Evolutionary conservation across 2,888 invertebrate genomes (phyloP).

Genomic region (Drepanosiphum platanoidis): DNA sequence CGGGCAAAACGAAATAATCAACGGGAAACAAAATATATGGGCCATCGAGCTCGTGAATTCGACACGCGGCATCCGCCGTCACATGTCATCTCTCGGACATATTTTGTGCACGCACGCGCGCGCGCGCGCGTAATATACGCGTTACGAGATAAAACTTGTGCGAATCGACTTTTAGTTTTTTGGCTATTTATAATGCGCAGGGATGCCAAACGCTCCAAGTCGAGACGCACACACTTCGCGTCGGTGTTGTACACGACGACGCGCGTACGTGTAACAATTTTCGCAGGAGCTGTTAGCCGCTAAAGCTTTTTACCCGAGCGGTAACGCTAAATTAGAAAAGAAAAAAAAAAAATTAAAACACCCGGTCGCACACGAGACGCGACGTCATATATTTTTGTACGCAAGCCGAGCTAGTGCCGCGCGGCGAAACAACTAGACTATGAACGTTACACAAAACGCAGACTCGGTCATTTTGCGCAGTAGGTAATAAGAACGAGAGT

Average conservation of each 20-base stretch:
- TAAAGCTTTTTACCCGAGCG: background rate
- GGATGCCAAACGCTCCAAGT: conserved; percentile 25
- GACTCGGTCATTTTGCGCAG: background rate
- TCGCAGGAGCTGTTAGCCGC: conserved; percentile 10
- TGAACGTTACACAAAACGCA: background rate
- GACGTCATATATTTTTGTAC: conserved; percentile 36
- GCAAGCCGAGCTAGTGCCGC: conserved; percentile 13
- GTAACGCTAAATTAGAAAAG: background rate
- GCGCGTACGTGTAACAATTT: background rate
- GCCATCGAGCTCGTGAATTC: background rate
- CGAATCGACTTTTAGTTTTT: conserved; percentile 14
- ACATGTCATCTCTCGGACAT: background rate
- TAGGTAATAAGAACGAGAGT: background rate
- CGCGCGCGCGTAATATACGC: background rate
- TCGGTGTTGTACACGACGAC: background rate
- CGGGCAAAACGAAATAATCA: background rate
- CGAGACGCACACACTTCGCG: background rate
- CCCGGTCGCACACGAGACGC: background rate
- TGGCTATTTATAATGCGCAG: background rate
- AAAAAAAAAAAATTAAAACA: background rate
- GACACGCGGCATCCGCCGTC: background rate
- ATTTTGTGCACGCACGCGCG: background rate
- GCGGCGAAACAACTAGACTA: background rate
- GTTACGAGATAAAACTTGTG: background rate
- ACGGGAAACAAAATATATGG: background rate